phyloP scores from a whole-genome alignment of 2,113 vertebrate genomes.

The Gymnorhina tibicen region DNA sequence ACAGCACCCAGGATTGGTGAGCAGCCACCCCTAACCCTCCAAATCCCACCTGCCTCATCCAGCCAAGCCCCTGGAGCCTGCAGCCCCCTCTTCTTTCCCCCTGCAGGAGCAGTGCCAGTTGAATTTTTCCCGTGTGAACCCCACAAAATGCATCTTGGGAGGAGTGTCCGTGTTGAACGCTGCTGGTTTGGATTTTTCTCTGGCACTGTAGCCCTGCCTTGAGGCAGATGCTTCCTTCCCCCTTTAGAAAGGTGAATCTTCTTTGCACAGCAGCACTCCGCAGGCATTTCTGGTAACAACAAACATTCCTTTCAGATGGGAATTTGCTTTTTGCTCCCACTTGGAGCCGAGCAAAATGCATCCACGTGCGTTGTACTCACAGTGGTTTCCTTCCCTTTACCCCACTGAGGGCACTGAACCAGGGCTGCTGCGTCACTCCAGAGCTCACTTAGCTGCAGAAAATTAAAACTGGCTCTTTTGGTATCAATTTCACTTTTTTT shows the following conservation, averaged over 20 bases:
- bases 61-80: not conserved
- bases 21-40: not conserved
- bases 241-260: not conserved
- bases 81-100: not conserved
- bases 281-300: not conserved
- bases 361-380: not conserved
- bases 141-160: not conserved
- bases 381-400: not conserved
- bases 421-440: not conserved
- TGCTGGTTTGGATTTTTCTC: not conserved
- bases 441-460: not conserved
- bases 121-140: not conserved
- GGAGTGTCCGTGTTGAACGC: not conserved
- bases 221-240: not conserved
- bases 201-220: not conserved
- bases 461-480: not conserved
- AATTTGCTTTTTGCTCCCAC: not conserved
- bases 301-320: not conserved
- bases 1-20: not conserved
- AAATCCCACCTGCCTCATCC: not conserved
- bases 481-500: not conserved
- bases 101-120: not conserved
- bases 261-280: not conserved
- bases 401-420: not conserved
- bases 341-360: not conserved